Conservation (phyloP, 2,888 invertebrate genomes). For the Melitaea athalia region DNA sequence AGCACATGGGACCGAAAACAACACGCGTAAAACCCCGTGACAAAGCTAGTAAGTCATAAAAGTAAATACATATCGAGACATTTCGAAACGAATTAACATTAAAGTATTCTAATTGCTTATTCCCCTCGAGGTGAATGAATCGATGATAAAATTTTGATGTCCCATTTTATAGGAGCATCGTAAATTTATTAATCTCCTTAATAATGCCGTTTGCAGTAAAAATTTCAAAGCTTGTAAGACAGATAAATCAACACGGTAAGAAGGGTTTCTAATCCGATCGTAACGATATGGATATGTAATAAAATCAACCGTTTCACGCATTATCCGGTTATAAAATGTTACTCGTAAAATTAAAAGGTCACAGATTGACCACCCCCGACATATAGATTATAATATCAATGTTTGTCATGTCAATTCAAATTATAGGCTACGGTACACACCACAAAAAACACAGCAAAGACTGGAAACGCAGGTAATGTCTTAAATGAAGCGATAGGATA, state of each 20-base stretch:
- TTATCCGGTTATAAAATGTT: slow-evolving; percentile 68
- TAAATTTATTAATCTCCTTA: slow-evolving; percentile 42
- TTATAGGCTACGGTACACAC: background rate
- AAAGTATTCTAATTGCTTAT: slow-evolving; percentile 30
- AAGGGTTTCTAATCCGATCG: slow-evolving; percentile 67
- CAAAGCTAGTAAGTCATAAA: slow-evolving; percentile 15
- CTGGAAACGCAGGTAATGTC: no score
- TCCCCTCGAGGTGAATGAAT: slow-evolving; percentile 24
- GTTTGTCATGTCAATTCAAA: background rate
- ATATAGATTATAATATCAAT: slow-evolving; percentile 28
- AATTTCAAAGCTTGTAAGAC: slow-evolving; percentile 44
- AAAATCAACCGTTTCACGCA: slow-evolving; percentile 73
- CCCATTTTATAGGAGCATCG: slow-evolving; percentile 40
- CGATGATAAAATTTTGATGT: slow-evolving; percentile 35
- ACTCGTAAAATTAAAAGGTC: slow-evolving; percentile 58
- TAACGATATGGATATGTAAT: slow-evolving; percentile 63
- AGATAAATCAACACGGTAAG: slow-evolving; percentile 73
- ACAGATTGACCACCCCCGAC: slow-evolving; percentile 62
- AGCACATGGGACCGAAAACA: no score
- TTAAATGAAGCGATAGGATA: no score
- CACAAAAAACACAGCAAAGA: no score
- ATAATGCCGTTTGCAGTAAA: slow-evolving; percentile 46
- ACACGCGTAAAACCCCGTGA: background rate
- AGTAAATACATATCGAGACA: slow-evolving; percentile 27
- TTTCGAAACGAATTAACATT: slow-evolving; percentile 12